These are phyloP conservation scores for Orbicella faveolata DNA, from an alignment of 64 coral and sea anemone genomes.

Conservation along the genomic window DNA sequence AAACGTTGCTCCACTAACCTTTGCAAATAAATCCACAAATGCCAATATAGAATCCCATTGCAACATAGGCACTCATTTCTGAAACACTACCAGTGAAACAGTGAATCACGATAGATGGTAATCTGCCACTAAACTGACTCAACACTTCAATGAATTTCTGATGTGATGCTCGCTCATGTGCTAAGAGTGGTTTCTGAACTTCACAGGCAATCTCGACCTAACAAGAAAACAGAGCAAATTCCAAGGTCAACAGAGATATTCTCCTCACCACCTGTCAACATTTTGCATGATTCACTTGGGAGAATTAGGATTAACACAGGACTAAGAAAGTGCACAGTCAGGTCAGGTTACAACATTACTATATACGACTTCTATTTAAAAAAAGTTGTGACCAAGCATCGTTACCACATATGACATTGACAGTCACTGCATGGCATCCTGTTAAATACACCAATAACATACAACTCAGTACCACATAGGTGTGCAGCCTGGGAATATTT, in stretches of 20 bases:
- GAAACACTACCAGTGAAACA: conserved; percentile 94
- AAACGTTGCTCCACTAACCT: conserved; percentile 53
- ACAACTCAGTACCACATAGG: no score
- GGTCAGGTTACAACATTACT: no score
- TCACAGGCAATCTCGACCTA: conserved; percentile 94
- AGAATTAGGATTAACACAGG: background rate
- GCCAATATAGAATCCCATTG: conserved; percentile 98
- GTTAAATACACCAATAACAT: no score
- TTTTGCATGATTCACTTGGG: no score
- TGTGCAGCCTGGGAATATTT: no score
- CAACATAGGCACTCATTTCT: conserved; percentile 90
- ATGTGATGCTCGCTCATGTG: conserved; percentile 89
- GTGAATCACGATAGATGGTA: conserved; percentile 91
- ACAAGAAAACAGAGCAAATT: background rate
- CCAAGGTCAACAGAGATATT: background rate
- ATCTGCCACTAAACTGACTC: conserved; percentile 63
- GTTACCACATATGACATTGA: no score
- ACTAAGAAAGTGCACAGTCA: background rate
- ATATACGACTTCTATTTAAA: no score
- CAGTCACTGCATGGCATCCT: no score
- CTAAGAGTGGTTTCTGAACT: conserved; percentile 80
- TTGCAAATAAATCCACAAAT: conserved; percentile 97
- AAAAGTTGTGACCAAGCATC: no score
- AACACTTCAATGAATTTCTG: conserved; percentile 91
- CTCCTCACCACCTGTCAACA: no score